Conservation (phyloP, 2,888 invertebrate species). For the Cactoblastis cactorum region DNA sequence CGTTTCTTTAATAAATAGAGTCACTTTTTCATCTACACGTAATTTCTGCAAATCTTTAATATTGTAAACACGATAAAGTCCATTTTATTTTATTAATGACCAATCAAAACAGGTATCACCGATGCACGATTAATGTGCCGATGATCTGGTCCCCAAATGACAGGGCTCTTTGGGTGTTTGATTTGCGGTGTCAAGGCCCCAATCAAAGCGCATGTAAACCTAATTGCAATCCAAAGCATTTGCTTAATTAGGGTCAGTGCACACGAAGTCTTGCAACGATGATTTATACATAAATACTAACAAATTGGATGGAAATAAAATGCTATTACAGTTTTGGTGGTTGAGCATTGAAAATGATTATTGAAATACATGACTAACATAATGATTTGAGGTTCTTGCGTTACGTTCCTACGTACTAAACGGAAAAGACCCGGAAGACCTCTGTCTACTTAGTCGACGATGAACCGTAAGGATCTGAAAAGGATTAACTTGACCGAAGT, state of each 20-base stretch:
- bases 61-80: constrained; percentile 14
- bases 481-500: too few relatives aligned
- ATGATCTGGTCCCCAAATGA: constrained; percentile 22
- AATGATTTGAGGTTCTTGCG: too few relatives aligned
- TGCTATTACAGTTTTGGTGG: background rate
- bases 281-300: background rate
- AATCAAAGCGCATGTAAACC: constrained; percentile 22
- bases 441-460: too few relatives aligned
- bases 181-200: constrained; percentile 39
- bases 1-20: too few relatives aligned
- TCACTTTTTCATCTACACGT: too few relatives aligned
- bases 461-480: too few relatives aligned
- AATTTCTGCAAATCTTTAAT: background rate
- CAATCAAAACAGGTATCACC: constrained; percentile 8
- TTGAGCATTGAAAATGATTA: too few relatives aligned
- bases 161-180: constrained; percentile 35
- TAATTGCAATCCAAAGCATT: constrained; percentile 14
- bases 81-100: constrained; percentile 16
- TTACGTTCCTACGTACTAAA: too few relatives aligned
- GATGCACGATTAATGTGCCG: constrained; percentile 17
- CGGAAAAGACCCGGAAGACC: too few relatives aligned
- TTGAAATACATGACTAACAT: too few relatives aligned
- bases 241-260: constrained; percentile 17
- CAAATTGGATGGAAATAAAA: background rate
- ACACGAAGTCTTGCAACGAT: constrained; percentile 11